A percentile compares a stretch with the other conserved stretches of the same genome.
Conservation (phyloP, 2,888 invertebrate genomes). For the Azorinus chamasolen region DNA sequence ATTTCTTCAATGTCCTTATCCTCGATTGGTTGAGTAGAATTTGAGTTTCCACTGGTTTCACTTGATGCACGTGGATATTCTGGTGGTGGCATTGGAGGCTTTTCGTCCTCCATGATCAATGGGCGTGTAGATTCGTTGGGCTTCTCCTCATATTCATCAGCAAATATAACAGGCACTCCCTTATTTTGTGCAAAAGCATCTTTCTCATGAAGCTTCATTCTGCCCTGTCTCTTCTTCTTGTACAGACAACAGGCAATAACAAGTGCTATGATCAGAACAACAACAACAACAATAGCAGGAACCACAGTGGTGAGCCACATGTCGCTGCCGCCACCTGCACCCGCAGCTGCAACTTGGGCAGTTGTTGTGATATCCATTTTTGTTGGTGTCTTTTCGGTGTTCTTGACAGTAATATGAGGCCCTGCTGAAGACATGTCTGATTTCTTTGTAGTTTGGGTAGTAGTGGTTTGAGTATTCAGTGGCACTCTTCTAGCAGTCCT, state of each 20-base stretch:
- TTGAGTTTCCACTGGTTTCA: constrained; percentile 80
- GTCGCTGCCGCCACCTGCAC: constrained; percentile 71
- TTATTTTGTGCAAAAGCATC: constrained; percentile 86
- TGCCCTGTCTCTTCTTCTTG: constrained; percentile 92
- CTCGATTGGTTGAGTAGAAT: constrained; percentile 71
- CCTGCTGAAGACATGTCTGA: constrained; percentile 8
- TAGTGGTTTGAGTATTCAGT: constrained; percentile 19
- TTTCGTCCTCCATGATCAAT: constrained; percentile 97
- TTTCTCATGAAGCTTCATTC: constrained; percentile 93
- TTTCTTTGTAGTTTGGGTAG: constrained; percentile 8
- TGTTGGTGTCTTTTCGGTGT: constrained; percentile 21
- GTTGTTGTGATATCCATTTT: constrained; percentile 28
- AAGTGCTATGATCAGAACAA: constrained; percentile 95
- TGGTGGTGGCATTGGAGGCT: constrained; percentile 90
- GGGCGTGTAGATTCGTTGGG: constrained; percentile 93
- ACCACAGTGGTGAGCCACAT: constrained; percentile 92
- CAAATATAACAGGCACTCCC: constrained; percentile 96
- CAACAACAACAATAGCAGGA: constrained; percentile 92
- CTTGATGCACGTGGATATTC: constrained; percentile 79
- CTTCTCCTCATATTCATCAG: constrained; percentile 97
- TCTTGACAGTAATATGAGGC: constrained; percentile 12
- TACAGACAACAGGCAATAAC: constrained; percentile 96
- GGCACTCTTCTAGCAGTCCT: constrained; percentile 25
- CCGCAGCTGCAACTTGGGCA: constrained; percentile 42
- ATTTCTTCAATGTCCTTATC: constrained; percentile 69